These are phyloP conservation scores for Aythya fuligula DNA, from an alignment of 2,797 vertebrate genomes.

Conservation along the genomic window DNA sequence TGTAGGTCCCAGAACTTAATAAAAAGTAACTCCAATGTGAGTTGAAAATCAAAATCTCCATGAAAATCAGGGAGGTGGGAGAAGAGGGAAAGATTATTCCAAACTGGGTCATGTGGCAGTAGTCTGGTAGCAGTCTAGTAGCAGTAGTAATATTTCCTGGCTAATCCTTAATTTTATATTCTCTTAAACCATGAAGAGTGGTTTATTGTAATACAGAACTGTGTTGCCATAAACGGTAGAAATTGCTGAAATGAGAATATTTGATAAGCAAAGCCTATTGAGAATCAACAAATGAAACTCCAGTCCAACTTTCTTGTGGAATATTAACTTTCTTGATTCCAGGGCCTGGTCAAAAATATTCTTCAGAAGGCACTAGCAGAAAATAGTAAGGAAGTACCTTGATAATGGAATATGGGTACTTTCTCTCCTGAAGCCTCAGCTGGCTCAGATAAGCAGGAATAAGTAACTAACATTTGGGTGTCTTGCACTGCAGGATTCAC, in stretches of 20 bases:
- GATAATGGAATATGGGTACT: background rate
- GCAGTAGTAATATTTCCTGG: background rate
- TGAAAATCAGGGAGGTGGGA: background rate
- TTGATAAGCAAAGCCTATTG: background rate
- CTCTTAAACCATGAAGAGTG: background rate
- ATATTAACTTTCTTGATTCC: background rate
- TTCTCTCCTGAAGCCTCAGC: background rate
- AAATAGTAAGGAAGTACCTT: background rate
- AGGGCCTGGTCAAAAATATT: background rate
- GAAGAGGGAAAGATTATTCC: background rate
- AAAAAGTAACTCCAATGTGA: background rate
- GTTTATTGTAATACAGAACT: background rate
- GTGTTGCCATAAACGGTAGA: background rate
- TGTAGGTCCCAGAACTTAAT: background rate
- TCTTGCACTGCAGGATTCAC: background rate
- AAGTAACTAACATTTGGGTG: background rate
- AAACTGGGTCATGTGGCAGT: background rate
- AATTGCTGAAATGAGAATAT: background rate
- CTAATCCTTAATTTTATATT: background rate
- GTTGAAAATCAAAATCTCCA: background rate
- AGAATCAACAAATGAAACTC: conserved; percentile 1
- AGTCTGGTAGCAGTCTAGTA: background rate
- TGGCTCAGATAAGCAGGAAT: background rate
- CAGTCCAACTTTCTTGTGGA: background rate
- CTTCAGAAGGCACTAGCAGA: background rate